phyloP scores from a whole-genome alignment of 1,140 invertebrate genomes.

The Eupeodes corollae region DNA sequence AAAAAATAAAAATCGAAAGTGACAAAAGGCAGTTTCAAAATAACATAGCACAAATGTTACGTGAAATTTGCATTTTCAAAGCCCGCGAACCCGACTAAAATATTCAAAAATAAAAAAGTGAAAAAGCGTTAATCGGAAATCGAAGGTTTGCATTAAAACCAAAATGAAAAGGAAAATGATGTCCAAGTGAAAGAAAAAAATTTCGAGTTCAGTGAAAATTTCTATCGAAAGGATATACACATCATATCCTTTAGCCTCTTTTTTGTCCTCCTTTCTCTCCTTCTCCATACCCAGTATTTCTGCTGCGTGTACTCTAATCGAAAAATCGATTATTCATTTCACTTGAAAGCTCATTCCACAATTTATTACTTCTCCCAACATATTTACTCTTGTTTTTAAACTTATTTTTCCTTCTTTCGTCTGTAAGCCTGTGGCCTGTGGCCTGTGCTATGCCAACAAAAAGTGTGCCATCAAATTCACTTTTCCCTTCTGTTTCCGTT shows the following conservation, averaged over 20 bases:
- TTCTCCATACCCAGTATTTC: too few species aligned
- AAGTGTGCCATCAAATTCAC: too few species aligned
- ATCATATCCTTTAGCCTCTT: background rate
- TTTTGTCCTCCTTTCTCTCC: background rate
- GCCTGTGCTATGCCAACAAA: too few species aligned
- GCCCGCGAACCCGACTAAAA: conserved; percentile 9
- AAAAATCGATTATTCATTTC: too few species aligned
- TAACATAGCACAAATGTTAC: conserved; percentile 8
- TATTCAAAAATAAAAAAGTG: background rate
- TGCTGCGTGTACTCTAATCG: too few species aligned
- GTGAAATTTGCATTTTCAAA: conserved; percentile 5
- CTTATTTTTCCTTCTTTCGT: too few species aligned
- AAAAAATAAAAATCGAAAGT: conserved; percentile 2
- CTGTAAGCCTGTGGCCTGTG: too few species aligned
- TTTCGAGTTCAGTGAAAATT: background rate
- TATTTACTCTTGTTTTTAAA: too few species aligned
- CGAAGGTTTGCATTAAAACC: background rate
- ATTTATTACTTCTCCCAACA: too few species aligned
- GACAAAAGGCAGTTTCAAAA: background rate
- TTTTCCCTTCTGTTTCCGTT: too few species aligned
- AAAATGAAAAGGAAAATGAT: background rate
- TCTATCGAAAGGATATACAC: background rate
- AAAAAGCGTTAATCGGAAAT: background rate
- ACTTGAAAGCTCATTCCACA: too few species aligned
- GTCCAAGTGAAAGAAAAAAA: background rate